Conservation (phyloP, 2,113 vertebrate genomes). For the Peromyscus leucopus region DNA sequence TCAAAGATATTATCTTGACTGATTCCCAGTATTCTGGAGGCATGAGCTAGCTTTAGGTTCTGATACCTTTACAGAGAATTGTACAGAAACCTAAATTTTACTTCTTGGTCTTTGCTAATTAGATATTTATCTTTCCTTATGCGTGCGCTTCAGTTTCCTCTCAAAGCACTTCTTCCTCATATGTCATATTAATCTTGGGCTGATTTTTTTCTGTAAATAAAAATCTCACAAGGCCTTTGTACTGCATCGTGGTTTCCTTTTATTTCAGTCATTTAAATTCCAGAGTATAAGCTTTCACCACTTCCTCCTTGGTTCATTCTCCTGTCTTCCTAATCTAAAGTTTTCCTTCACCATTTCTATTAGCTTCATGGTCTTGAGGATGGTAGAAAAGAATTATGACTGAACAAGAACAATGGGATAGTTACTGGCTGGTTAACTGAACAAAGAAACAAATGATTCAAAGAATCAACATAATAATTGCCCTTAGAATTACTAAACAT, state of each 20-base stretch:
- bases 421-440: background rate
- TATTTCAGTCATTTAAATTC: background rate
- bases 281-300: background rate
- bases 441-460: background rate
- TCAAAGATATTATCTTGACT: background rate
- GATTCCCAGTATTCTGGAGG: background rate
- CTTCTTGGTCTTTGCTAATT: background rate
- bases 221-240: background rate
- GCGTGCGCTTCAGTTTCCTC: background rate
- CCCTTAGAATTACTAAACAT: background rate
- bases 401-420: background rate
- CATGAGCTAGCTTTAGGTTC: background rate
- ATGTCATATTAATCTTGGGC: background rate
- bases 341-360: background rate
- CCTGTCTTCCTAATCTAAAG: background rate
- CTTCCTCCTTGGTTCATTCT: background rate
- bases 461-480: background rate
- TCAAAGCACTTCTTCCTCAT: background rate
- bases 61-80: background rate
- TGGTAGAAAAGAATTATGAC: background rate
- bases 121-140: constrained; percentile 31
- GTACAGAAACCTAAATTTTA: background rate
- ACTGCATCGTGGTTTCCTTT: background rate
- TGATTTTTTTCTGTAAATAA: constrained; percentile 7
- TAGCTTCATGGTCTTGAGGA: background rate